Conservation (phyloP, 2,113 vertebrate genomes). For the Chloropsis cyanopogon region DNA sequence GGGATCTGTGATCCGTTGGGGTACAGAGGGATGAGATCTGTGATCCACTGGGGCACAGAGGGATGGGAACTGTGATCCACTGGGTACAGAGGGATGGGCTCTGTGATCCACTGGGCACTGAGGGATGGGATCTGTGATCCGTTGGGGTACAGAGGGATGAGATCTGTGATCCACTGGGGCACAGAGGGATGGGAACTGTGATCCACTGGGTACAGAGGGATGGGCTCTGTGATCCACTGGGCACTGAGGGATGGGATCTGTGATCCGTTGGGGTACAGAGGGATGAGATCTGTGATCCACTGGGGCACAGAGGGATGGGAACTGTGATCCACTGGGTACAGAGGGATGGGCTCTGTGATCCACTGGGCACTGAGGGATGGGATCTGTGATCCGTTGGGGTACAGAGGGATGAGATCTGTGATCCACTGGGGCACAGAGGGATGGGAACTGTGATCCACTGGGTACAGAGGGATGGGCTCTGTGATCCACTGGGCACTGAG, state of each 20-base stretch:
- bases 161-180: accelerated
- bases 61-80: accelerated
- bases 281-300: accelerated
- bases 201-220: accelerated
- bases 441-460: accelerated
- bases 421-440: too few species aligned
- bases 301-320: too few species aligned
- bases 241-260: neutral
- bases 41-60: too few species aligned
- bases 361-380: neutral
- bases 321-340: accelerated
- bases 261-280: accelerated
- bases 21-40: accelerated
- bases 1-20: accelerated
- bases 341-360: neutral
- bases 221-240: neutral
- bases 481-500: neutral
- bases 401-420: accelerated
- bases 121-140: accelerated
- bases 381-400: accelerated
- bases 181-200: too few species aligned
- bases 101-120: neutral
- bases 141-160: accelerated
- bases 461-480: neutral
- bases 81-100: neutral